Percentiles rank a stretch among this genome's conserved stretches.
These are phyloP conservation scores for Burhinus oedicnemus DNA, from an alignment of 2,113 vertebrate genomes.

Conservation along the genomic window DNA sequence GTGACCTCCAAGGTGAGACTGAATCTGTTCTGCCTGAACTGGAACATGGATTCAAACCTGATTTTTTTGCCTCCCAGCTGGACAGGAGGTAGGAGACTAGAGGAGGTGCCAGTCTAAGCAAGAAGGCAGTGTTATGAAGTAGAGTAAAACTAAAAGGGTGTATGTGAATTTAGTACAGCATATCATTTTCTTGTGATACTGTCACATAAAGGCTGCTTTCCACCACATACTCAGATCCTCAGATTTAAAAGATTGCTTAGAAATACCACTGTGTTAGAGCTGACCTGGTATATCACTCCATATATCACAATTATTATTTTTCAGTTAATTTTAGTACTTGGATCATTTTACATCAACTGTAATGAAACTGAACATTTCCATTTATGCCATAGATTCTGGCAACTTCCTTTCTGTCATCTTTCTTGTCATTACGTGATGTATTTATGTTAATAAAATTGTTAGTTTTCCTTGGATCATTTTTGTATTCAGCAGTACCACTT, in stretches of 20 bases:
- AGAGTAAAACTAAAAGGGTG: not conserved
- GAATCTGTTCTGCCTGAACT: not conserved
- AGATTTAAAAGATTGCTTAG: not conserved
- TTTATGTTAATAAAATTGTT: not conserved
- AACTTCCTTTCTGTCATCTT: not conserved
- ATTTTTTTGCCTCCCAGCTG: not conserved
- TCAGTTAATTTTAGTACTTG: not conserved
- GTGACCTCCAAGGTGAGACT: not conserved
- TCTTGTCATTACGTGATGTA: not conserved
- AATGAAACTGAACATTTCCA: not conserved
- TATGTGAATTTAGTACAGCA: not conserved
- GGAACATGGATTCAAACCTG: accelerated
- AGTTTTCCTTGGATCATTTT: not conserved
- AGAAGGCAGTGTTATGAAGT: accelerated
- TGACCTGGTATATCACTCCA: not conserved
- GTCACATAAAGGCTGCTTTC: not conserved
- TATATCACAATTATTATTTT: not conserved
- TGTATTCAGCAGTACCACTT: not conserved
- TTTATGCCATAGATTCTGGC: not conserved
- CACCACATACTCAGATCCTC: not conserved
- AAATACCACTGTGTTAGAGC: not conserved
- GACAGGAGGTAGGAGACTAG: not conserved
- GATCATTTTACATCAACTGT: not conserved
- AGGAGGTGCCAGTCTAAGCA: not conserved
- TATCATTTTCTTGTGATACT: not conserved